These are phyloP conservation scores for Platysternon megacephalum DNA, from an alignment of 2,113 vertebrate species.

Conservation along the genomic window DNA sequence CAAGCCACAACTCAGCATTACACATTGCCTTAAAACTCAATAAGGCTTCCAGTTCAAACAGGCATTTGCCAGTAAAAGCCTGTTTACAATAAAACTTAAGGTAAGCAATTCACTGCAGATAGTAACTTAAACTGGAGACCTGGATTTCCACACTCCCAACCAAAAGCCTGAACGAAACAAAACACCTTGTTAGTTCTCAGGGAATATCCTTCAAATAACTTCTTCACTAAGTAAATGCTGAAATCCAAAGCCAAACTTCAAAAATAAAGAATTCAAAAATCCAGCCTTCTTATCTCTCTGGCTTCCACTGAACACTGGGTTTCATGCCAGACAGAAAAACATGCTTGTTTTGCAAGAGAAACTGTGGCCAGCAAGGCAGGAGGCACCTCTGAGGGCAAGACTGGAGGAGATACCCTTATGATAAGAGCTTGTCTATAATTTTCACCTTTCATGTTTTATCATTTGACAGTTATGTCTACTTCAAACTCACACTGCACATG, in stretches of 20 bases:
- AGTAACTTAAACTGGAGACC: background rate
- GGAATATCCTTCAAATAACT: fast-evolving
- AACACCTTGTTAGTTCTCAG: background rate
- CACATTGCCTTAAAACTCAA: background rate
- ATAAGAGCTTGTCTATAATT: constrained; percentile 50
- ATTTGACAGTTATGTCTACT: background rate
- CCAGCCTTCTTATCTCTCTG: background rate
- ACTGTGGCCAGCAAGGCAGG: constrained; percentile 7
- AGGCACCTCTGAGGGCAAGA: constrained; percentile 56
- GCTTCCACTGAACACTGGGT: background rate
- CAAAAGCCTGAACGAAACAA: background rate
- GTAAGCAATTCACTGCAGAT: background rate
- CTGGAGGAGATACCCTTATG: constrained; percentile 37
- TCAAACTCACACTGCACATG: background rate
- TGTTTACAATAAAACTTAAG: background rate
- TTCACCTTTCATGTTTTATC: constrained; percentile 32
- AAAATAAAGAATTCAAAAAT: fast-evolving
- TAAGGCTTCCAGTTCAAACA: background rate
- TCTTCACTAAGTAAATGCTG: fast-evolving
- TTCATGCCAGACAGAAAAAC: background rate
- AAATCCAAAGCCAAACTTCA: background rate
- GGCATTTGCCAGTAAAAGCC: background rate
- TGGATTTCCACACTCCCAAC: background rate
- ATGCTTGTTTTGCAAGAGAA: background rate
- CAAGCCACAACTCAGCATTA: background rate